Evolutionary conservation across 2,888 invertebrate species (phyloP).

Genomic region (Synergus japonicus): DNA sequence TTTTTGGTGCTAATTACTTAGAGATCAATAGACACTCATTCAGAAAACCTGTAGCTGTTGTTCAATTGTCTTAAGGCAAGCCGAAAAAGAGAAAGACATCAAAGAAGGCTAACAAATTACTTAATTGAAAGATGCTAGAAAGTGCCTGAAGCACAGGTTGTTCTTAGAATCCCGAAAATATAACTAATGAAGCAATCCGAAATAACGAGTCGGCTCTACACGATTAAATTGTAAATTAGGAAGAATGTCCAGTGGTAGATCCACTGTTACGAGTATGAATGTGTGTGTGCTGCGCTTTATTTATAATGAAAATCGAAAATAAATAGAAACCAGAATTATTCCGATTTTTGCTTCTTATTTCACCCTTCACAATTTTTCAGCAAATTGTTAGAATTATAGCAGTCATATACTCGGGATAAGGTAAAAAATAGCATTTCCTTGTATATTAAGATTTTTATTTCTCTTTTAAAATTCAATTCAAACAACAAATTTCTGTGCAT

Average conservation of each 20-base stretch:
- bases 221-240: constrained; percentile 54
- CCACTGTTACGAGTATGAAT: constrained; percentile 73
- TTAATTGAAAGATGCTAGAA: constrained; percentile 58
- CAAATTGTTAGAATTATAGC: neutral
- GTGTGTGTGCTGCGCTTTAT: constrained; percentile 73
- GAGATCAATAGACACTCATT: neutral
- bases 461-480: constrained; percentile 15
- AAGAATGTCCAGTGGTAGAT: constrained; percentile 69
- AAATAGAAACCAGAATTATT: constrained; percentile 55
- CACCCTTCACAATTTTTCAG: neutral
- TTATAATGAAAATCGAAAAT: constrained; percentile 69
- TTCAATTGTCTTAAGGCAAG: neutral
- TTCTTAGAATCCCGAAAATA: constrained; percentile 53
- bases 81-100: constrained; percentile 50
- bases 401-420: neutral
- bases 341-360: neutral
- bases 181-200: constrained; percentile 55
- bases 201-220: constrained; percentile 49
- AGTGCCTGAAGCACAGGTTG: constrained; percentile 55
- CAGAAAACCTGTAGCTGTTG: constrained; percentile 9
- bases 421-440: constrained; percentile 5
- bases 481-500: constrained; percentile 41
- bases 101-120: constrained; percentile 63
- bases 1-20: constrained; percentile 25
- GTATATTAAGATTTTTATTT: constrained; percentile 43